A percentile compares a stretch with the other conserved stretches of the same genome.
These are phyloP conservation scores for Ischnus inquisitorius DNA, from an alignment of 2,888 invertebrate species.

Conservation along the genomic window DNA sequence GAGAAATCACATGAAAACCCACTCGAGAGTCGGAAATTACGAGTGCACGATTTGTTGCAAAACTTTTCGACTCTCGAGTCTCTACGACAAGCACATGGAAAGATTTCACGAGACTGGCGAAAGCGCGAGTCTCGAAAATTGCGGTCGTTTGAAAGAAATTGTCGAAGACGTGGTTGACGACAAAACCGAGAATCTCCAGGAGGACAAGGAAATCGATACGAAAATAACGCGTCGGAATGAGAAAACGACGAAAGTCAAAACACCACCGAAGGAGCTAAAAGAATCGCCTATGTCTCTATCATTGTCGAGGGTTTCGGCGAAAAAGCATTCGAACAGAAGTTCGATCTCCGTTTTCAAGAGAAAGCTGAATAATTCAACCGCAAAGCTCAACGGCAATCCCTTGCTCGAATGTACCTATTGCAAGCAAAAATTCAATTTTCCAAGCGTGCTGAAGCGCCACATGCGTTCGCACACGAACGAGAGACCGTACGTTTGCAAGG, in stretches of 20 bases:
- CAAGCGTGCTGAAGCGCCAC: slow-evolving; percentile 80
- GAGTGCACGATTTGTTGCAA: slow-evolving; percentile 75
- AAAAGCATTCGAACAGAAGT: slow-evolving; percentile 33
- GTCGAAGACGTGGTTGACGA: background rate
- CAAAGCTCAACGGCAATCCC: slow-evolving; percentile 67
- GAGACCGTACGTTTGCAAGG: slow-evolving; percentile 78
- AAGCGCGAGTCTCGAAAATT: background rate
- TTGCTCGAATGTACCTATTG: slow-evolving; percentile 77
- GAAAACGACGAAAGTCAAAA: background rate
- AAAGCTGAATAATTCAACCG: slow-evolving; percentile 37
- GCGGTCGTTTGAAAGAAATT: slow-evolving; percentile 3
- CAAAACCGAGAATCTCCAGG: background rate
- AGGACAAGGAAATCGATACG: background rate
- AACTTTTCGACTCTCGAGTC: slow-evolving; percentile 73
- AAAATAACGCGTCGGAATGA: slow-evolving; percentile 9
- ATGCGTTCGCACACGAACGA: slow-evolving; percentile 81
- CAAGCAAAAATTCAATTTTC: slow-evolving; percentile 78
- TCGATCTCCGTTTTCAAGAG: slow-evolving; percentile 25
- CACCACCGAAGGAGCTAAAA: too few species aligned
- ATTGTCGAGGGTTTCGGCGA: background rate
- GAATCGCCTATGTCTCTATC: background rate
- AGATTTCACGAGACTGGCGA: slow-evolving; percentile 71
- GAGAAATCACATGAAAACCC: slow-evolving; percentile 77
- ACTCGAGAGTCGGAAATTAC: slow-evolving; percentile 68
- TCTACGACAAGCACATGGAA: slow-evolving; percentile 75